phyloP scores from a whole-genome alignment of 2,888 invertebrate genomes.

The Sphaerophoria taeniata region DNA sequence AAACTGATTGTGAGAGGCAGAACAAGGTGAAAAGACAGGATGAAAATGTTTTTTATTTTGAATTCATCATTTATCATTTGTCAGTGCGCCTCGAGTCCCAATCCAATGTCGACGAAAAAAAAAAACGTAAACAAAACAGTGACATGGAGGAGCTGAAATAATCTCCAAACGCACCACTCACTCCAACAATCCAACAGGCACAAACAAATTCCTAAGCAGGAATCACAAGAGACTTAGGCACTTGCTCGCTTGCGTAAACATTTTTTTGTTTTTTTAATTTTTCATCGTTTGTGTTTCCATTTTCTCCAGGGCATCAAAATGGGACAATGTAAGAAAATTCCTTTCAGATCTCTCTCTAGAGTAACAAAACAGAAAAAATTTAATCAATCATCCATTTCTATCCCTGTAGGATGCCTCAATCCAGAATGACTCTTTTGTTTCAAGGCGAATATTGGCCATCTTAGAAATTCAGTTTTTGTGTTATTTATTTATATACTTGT shows the following conservation, averaged over 20 bases:
- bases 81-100: neutral
- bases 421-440: constrained; percentile 2
- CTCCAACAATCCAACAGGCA: constrained; percentile 15
- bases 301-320: constrained; percentile 41
- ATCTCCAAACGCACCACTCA: constrained; percentile 17
- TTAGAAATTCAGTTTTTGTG: constrained; percentile 32
- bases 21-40: constrained; percentile 30
- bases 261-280: neutral
- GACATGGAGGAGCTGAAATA: constrained; percentile 47
- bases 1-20: neutral
- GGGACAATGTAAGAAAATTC: constrained; percentile 53
- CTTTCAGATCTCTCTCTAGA: constrained; percentile 32
- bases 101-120: constrained; percentile 25
- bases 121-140: neutral
- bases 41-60: constrained; percentile 22
- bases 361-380: constrained; percentile 37
- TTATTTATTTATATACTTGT: constrained; percentile 27
- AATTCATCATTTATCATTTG: constrained; percentile 65
- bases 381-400: constrained; percentile 67
- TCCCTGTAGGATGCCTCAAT: constrained; percentile 19
- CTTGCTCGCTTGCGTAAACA: constrained; percentile 7
- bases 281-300: constrained; percentile 10
- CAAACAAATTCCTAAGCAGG: constrained; percentile 34
- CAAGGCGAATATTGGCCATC: constrained; percentile 32
- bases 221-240: constrained; percentile 22